phyloP scores from a whole-genome alignment of 2,888 invertebrate species.

The Cetonia aurata region DNA sequence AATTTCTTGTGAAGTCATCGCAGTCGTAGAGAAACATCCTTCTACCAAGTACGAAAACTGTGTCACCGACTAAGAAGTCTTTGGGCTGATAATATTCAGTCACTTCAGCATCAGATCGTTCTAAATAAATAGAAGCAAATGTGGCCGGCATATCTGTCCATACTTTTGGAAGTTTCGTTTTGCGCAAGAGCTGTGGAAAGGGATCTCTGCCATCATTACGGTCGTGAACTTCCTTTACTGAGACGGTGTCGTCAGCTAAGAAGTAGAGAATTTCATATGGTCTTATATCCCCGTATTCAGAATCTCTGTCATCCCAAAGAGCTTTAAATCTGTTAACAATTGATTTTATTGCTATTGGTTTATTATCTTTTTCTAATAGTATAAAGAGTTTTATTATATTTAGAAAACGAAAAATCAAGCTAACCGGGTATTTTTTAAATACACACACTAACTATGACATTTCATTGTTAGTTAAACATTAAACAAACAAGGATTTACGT shows the following conservation, averaged over 20 bases:
- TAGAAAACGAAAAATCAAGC: no score
- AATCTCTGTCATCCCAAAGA: constrained; percentile 76
- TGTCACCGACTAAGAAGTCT: constrained; percentile 82
- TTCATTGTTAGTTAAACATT: no score
- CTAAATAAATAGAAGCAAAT: constrained; percentile 78
- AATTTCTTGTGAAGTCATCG: constrained; percentile 83
- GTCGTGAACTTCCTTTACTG: constrained; percentile 80
- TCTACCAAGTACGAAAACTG: constrained; percentile 77
- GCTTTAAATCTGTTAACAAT: constrained; percentile 71
- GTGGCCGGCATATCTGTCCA: constrained; percentile 67
- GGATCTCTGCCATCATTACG: constrained; percentile 83
- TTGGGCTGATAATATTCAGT: constrained; percentile 82
- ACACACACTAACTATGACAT: no score
- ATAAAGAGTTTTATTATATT: no score
- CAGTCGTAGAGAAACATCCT: constrained; percentile 83
- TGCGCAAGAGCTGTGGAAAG: constrained; percentile 79
- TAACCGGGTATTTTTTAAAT: no score
- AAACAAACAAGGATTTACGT: no score
- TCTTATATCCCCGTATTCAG: constrained; percentile 70
- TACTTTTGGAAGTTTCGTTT: constrained; percentile 80
- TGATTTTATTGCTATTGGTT: neutral
- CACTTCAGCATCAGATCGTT: constrained; percentile 78
- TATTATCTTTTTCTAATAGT: no score
- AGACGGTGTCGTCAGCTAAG: constrained; percentile 84
- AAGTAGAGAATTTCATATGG: constrained; percentile 83